These are phyloP conservation scores for Tetragonula carbonaria DNA, from an alignment of 2,888 invertebrate genomes.

Conservation along the genomic window DNA sequence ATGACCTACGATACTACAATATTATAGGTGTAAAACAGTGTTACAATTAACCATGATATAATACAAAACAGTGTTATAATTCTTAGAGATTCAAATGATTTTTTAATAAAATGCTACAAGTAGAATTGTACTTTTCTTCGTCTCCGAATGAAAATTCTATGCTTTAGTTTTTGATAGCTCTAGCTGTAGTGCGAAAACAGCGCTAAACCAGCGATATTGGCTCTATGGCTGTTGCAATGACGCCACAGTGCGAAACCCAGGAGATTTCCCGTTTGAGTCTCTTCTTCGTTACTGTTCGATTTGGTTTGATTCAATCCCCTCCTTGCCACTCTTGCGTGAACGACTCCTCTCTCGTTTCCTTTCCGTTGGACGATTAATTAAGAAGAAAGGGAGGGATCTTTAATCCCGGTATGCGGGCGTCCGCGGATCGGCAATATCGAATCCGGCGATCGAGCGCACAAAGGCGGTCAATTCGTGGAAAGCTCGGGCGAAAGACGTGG, in stretches of 20 bases:
- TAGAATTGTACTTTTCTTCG: too few species aligned
- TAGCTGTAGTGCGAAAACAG: slow-evolving; percentile 42
- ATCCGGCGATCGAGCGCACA: slow-evolving; percentile 59
- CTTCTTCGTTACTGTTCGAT: background rate
- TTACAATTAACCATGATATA: too few species aligned
- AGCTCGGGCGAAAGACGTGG: slow-evolving; percentile 65
- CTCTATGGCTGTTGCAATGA: slow-evolving; percentile 18
- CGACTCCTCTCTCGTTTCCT: background rate
- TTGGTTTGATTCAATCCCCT: slow-evolving; percentile 26
- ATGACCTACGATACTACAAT: too few species aligned
- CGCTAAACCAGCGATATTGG: slow-evolving; percentile 28
- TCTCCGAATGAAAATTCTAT: too few species aligned
- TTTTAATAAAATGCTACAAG: too few species aligned
- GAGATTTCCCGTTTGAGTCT: slow-evolving; percentile 17
- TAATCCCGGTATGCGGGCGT: slow-evolving; percentile 57
- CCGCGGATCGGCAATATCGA: slow-evolving; percentile 48
- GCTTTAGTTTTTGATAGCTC: too few species aligned
- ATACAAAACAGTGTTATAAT: too few species aligned
- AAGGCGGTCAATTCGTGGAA: slow-evolving; percentile 68
- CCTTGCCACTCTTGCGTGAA: background rate
- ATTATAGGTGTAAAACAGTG: too few species aligned
- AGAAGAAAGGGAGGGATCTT: slow-evolving; percentile 53
- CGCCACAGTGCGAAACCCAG: background rate
- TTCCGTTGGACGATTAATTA: slow-evolving; percentile 48
- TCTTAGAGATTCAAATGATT: too few species aligned